Evolutionary conservation across 2,113 vertebrate genomes (phyloP).

Genomic region (Drymodes brunneopygia): DNA sequence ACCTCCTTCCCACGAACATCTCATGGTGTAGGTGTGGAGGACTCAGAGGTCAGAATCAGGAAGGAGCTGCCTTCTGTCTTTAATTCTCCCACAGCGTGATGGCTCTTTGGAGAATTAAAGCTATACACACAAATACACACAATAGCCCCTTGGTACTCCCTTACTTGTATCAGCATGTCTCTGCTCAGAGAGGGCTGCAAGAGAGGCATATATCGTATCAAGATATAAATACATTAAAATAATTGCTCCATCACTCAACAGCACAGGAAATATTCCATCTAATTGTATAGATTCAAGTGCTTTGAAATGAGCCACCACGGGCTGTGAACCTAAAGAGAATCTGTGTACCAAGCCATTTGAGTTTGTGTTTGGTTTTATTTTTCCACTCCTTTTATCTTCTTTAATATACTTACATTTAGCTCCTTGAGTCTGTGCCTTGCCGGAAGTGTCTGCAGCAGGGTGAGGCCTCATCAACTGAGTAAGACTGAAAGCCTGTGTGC

Average conservation of each 20-base stretch:
- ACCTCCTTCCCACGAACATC: neutral
- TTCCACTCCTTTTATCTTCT: neutral
- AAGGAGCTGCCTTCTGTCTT: neutral
- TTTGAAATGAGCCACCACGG: neutral
- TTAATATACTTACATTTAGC: accelerated
- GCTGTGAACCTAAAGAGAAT: neutral
- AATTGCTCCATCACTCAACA: neutral
- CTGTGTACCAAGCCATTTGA: neutral
- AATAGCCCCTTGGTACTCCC: neutral
- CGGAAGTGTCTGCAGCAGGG: neutral
- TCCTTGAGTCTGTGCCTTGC: neutral
- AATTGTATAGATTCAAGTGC: neutral
- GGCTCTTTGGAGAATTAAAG: neutral
- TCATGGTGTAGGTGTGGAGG: neutral
- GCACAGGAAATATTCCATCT: neutral
- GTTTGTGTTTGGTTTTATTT: neutral
- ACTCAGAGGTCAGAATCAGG: neutral
- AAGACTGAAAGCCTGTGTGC: neutral
- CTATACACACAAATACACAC: neutral
- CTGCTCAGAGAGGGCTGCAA: neutral
- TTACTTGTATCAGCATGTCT: accelerated
- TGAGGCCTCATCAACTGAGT: neutral
- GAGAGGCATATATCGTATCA: neutral
- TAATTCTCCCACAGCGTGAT: neutral
- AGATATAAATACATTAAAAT: neutral